phyloP scores from a whole-genome alignment of 2,113 vertebrate species.

The Scophthalmus maximus region DNA sequence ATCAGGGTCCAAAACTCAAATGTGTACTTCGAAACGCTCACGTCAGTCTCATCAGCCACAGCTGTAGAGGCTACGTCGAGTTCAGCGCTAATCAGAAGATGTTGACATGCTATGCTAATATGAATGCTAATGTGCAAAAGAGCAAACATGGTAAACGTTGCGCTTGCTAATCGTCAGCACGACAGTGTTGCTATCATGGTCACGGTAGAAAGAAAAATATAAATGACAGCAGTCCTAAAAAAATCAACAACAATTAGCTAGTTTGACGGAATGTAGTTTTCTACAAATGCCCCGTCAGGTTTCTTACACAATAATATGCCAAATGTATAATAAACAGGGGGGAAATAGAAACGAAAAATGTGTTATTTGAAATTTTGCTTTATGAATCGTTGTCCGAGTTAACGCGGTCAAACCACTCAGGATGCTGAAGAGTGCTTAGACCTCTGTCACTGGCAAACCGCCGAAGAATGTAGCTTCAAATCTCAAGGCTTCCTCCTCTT shows the following conservation, averaged over 20 bases:
- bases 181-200: no score
- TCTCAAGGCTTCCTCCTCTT: constrained; percentile 14
- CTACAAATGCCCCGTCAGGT: background rate
- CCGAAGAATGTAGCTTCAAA: background rate
- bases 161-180: no score
- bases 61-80: no score
- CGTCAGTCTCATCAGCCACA: no score
- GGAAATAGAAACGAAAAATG: background rate
- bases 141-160: no score
- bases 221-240: background rate
- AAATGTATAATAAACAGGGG: background rate
- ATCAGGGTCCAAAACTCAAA: no score
- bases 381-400: background rate
- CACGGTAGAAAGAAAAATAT: background rate
- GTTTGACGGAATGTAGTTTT: no score
- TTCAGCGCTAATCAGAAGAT: background rate
- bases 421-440: constrained; percentile 5
- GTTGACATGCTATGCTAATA: no score
- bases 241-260: no score
- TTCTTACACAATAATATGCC: background rate
- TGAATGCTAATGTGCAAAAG: no score
- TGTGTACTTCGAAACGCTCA: no score
- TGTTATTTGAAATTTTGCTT: no score
- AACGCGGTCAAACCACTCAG: background rate
- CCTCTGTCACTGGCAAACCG: background rate